Percentiles rank a stretch among this genome's conserved stretches.
Conservation (phyloP, 2,797 vertebrate genomes). For the Anisognathus igniventris region DNA sequence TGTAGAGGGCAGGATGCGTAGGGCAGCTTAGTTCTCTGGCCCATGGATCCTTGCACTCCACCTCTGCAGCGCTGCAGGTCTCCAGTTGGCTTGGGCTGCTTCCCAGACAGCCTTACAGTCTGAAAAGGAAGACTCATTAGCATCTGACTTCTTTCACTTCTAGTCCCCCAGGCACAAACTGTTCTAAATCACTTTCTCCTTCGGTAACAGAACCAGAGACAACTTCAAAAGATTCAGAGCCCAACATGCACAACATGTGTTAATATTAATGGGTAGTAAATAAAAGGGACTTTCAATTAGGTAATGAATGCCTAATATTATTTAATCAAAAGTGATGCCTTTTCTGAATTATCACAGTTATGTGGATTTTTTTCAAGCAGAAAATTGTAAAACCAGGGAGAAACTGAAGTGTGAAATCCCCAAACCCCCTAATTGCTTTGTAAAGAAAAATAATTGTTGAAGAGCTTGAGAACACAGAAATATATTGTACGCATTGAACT, state of each 20-base stretch:
- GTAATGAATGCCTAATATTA: not conserved
- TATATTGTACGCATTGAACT: not conserved
- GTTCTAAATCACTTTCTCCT: not conserved
- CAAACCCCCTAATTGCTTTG: not conserved
- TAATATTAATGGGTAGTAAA: not conserved
- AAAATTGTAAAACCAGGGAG: not conserved
- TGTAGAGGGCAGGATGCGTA: not conserved
- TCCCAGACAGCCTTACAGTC: not conserved
- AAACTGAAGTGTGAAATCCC: not conserved
- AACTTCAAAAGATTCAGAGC: not conserved
- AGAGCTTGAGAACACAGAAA: not conserved
- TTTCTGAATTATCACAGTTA: not conserved
- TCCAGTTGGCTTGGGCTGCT: not conserved
- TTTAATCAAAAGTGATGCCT: not conserved
- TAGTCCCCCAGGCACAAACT: not conserved
- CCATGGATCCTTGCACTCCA: not conserved
- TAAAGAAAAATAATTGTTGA: not conserved
- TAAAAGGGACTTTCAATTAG: not conserved
- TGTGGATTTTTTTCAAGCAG: not conserved
- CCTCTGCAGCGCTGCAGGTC: not conserved
- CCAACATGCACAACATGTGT: not conserved
- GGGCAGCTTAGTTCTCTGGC: not conserved
- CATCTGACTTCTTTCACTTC: not conserved
- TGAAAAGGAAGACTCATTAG: not conserved
- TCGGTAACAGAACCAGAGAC: not conserved